Conservation (phyloP, 2,113 vertebrate species). For the Coracopsis vasa region DNA sequence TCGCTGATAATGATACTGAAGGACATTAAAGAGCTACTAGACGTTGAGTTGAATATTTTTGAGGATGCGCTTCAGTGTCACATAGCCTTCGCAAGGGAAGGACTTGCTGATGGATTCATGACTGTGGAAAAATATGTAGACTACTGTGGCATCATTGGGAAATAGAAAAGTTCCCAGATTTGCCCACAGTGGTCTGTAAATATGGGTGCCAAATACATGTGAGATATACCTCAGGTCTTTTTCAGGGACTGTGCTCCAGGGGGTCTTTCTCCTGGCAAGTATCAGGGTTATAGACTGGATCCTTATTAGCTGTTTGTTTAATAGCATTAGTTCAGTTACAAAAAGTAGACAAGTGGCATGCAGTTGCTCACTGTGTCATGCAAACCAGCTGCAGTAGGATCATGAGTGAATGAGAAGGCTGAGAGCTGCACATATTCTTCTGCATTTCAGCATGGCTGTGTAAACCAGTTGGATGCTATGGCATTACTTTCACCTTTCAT, state of each 20-base stretch:
- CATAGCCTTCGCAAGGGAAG: neutral
- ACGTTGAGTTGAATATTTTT: neutral
- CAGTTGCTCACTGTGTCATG: rapidly evolving
- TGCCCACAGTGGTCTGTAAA: neutral
- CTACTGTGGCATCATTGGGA: neutral
- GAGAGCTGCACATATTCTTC: neutral
- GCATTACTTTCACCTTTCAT: constrained; percentile 47
- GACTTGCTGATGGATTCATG: rapidly evolving
- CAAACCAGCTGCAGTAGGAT: neutral
- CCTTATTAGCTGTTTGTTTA: neutral
- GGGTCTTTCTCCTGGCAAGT: neutral
- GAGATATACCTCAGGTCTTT: neutral
- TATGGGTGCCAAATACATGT: neutral
- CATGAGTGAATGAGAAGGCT: neutral
- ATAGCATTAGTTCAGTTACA: neutral
- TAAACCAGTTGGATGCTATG: neutral
- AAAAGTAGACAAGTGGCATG: neutral
- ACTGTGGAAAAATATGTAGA: neutral
- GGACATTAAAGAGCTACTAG: neutral
- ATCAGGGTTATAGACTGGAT: neutral
- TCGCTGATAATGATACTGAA: neutral
- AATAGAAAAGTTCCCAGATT: neutral
- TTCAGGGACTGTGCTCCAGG: neutral
- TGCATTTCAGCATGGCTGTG: neutral
- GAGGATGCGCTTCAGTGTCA: neutral